Percentiles rank a stretch among this genome's conserved stretches.
Conservation (phyloP, 2,113 vertebrate species). For the Synchiropus splendidus region DNA sequence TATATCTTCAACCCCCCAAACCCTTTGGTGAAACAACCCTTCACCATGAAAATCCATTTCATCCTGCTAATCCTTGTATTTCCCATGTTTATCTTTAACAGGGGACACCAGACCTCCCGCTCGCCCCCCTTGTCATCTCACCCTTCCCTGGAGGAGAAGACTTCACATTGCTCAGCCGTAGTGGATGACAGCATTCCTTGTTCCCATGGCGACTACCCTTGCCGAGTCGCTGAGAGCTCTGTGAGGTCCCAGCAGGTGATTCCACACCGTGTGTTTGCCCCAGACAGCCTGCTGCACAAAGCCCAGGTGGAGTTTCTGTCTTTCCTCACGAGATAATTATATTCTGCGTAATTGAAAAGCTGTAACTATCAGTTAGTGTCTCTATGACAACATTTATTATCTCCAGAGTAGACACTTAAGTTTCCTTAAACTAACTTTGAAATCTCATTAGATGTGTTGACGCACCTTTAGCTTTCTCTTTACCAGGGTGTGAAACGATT, state of each 20-base stretch:
- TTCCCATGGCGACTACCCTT: slow-evolving; percentile 81
- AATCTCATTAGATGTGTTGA: too few species aligned
- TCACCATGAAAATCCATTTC: too few species aligned
- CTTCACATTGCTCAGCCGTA: slow-evolving; percentile 40
- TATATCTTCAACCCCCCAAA: too few species aligned
- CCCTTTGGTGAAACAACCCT: too few species aligned
- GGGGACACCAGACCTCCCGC: slow-evolving; percentile 30
- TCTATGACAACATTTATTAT: too few species aligned
- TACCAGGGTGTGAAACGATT: too few species aligned
- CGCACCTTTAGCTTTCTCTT: too few species aligned
- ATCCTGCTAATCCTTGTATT: slow-evolving; percentile 12
- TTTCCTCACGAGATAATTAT: slow-evolving; percentile 1
- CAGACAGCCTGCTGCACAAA: slow-evolving; percentile 58
- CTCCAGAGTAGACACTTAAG: too few species aligned
- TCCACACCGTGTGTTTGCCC: slow-evolving; percentile 83
- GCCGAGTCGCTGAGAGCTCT: slow-evolving; percentile 71
- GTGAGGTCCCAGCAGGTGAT: slow-evolving; percentile 70
- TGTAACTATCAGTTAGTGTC: too few species aligned
- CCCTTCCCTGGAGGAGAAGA: slow-evolving; percentile 31
- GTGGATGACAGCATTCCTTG: slow-evolving; percentile 58
- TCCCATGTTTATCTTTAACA: slow-evolving; percentile 29
- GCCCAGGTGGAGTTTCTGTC: slow-evolving; percentile 56
- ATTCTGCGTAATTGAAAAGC: too few species aligned
- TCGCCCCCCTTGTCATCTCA: slow-evolving; percentile 27
- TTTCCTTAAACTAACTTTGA: too few species aligned